Base-by-base conservation (phyloP, 2,797 vertebrate genomes). In the Macroramphosus scolopax region DNA sequence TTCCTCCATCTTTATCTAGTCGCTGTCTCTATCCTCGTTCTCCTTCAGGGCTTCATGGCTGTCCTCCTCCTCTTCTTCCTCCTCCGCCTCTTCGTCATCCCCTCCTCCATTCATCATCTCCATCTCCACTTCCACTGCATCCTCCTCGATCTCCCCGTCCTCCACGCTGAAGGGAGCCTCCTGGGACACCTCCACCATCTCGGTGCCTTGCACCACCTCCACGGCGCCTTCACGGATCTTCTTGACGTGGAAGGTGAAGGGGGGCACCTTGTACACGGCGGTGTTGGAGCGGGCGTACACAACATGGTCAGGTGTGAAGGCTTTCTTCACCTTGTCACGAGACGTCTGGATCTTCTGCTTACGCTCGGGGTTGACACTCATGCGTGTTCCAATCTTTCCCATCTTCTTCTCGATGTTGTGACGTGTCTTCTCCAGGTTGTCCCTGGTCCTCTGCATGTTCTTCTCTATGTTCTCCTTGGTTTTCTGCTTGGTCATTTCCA, bases 351-450 rank as follows among this genome's bases (percentile, higher is more conserved):
- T 81, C 89, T 99, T 98, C 82, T 97, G 94, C 44, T 93, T 96
- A 44, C 88, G 91, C 52, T 98, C 96, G 0, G 89, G 89, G 30
- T 95, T 95, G 33, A 98, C 95, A 2, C 51, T 75, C 63, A 99
- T 98, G 63, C 92, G 93, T 10, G 92, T 98, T 80, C 95, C 91
- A 17, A 99, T 86, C 77, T 97, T 97, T 55, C 92, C 96, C 94
- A 99, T 98, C 75, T 95, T 96, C 84, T 98, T 98, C 88, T 99
- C 96, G 40, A 99, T 90, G 67, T 93, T 97, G 78, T 95, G 94
- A n/a, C 92, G 92, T 22, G 95, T 98, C 86, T 92, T 98, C 85
- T 98, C 94, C 73, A 98, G 65, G 73, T 94, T 96, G 25, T 87
- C 83, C 46, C 64, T 78, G 5, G 89, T 89, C 60, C 80, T 88